phyloP scores from a whole-genome alignment of 2,113 vertebrate species.

The Aphelocoma coerulescens region DNA sequence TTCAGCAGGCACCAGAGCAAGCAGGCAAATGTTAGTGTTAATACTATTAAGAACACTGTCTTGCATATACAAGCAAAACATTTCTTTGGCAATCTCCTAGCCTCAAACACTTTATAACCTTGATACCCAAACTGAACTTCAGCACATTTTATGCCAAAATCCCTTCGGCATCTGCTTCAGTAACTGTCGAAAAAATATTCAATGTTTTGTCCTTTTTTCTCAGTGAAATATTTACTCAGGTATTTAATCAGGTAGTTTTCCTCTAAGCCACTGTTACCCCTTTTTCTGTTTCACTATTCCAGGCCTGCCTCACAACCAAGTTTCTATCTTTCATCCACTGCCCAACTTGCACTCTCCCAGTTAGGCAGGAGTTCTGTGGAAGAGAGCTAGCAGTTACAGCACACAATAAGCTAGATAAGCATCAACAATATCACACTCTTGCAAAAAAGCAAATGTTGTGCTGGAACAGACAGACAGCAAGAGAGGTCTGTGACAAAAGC shows the following conservation, averaged over 20 bases:
- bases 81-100: not conserved
- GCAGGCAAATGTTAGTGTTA: not conserved
- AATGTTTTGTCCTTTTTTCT: not conserved
- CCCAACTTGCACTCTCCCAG: not conserved
- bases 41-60: not conserved
- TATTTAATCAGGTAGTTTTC: not conserved
- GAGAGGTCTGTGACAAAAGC: not conserved
- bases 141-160: not conserved
- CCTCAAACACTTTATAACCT: not conserved
- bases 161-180: not conserved
- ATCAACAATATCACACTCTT: not conserved
- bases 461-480: not conserved
- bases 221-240: not conserved
- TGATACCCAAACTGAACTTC: not conserved
- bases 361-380: not conserved
- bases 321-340: fast-evolving
- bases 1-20: not conserved
- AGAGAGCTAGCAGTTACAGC: not conserved
- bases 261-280: not conserved
- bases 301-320: not conserved
- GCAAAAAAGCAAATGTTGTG: not conserved
- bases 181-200: not conserved
- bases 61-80: not conserved
- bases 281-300: not conserved
- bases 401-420: not conserved